Evolutionary conservation across 2,888 invertebrate genomes (phyloP), one percentile per base, ranked within the genome.

Genomic region (Charanyca ferruginea): DNA sequence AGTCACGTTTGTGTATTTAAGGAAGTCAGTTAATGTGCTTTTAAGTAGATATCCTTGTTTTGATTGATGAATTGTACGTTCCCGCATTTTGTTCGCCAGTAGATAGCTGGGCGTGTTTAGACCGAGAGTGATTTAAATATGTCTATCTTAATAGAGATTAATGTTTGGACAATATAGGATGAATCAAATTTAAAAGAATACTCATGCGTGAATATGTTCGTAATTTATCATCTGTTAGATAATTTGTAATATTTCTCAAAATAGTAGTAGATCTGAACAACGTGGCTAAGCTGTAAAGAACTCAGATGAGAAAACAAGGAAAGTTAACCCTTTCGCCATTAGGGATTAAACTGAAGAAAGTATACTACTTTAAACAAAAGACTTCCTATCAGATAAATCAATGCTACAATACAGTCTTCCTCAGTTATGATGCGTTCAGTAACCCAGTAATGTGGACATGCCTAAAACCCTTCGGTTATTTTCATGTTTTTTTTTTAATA

Each of bases 31-130:
- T 93, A 93, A 94, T 94, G 90, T 88, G 74, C 86, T 93, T 94
- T 93, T 93, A 94, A 95, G 90, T 94, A 93, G 93, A 90, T 92
- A 92, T 91, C 89, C 89, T 87, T 89, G 89, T 87, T 89, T 91
- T 94, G 94, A 94, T 94, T 94, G 94, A 95, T 95, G 93, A 88
- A 91, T 90, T 87, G 87, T 87, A 85, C 76, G 83, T 87, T 86
- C 83, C 78, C 81, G 81, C 83, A 86, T 86, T 90, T 90, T 91
- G 89, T 90, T 87, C 69, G 71, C 78, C 82, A 71, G 77, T 82
- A 90, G 87, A 90, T 87, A 89, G 83, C 84, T 82, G 82, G 82
- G 77, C 83, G 85, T 87, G 88, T 87, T 84, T 82, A 83, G 84
- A 87, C 79, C 79, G 85, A 84, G 88, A 90, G 88, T 90, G 89